phyloP scores from a whole-genome alignment of 2,888 invertebrate genomes.

The Catocala fraxini region DNA sequence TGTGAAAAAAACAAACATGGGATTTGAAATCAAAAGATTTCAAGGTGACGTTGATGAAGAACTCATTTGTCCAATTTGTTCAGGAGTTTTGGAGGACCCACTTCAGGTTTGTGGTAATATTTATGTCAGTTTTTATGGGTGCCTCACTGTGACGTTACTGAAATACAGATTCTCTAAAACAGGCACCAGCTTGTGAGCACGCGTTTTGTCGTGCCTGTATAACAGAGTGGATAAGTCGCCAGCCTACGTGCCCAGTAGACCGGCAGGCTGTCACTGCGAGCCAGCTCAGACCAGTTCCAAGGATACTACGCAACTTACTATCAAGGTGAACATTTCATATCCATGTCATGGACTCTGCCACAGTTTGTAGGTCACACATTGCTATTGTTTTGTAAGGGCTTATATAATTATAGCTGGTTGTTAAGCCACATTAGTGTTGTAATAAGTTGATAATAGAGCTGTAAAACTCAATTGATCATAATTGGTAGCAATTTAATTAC shows the following conservation, averaged over 20 bases:
- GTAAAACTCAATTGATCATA: constrained; percentile 20
- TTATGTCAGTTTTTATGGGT: constrained; percentile 11
- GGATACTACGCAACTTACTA: constrained; percentile 96
- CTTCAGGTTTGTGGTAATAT: constrained; percentile 91
- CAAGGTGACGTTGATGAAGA: constrained; percentile 99
- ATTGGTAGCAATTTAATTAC: background rate
- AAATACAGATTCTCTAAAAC: constrained; percentile 39
- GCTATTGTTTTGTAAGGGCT: constrained; percentile 47
- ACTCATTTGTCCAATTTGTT: constrained; percentile 98
- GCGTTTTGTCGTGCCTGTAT: constrained; percentile 98
- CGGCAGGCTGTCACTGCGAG: constrained; percentile 96
- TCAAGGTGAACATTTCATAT: constrained; percentile 89
- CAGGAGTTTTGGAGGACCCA: constrained; percentile 97
- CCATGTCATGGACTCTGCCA: constrained; percentile 28
- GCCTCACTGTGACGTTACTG: constrained; percentile 13
- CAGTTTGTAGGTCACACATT: constrained; percentile 58
- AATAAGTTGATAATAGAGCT: constrained; percentile 25
- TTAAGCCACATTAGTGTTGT: constrained; percentile 22
- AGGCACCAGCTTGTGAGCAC: constrained; percentile 98
- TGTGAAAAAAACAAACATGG: constrained; percentile 89
- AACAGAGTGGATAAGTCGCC: constrained; percentile 97
- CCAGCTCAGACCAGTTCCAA: constrained; percentile 96
- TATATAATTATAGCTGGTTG: constrained; percentile 45
- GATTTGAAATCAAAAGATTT: constrained; percentile 97
- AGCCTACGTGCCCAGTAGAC: constrained; percentile 98